A percentile compares a stretch with the other conserved stretches of the same genome.
These are phyloP conservation scores for Artemia sp. DNA, from an alignment of 2,888 invertebrate genomes.

Conservation along the genomic window DNA sequence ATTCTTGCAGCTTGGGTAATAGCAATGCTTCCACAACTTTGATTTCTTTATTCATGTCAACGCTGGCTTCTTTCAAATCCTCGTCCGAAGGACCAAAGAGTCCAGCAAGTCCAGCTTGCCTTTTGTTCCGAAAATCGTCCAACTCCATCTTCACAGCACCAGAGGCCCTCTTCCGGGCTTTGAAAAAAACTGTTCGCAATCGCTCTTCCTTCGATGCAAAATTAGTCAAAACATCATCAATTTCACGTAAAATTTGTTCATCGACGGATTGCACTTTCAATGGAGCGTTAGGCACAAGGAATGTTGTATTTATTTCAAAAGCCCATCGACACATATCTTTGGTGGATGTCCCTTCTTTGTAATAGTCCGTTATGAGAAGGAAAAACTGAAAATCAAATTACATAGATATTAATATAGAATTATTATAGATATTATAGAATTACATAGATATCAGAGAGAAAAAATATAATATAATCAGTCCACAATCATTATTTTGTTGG, in stretches of 20 bases:
- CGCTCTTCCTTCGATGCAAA: slow-evolving; percentile 1
- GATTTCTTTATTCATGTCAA: slow-evolving; percentile 57
- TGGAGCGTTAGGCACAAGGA: slow-evolving; percentile 73
- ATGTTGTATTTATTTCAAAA: slow-evolving; percentile 94
- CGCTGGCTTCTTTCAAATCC: slow-evolving; percentile 56
- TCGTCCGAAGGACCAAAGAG: slow-evolving; percentile 74
- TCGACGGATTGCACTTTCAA: slow-evolving; percentile 59
- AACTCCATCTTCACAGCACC: slow-evolving; percentile 62
- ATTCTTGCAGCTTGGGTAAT: slow-evolving; percentile 50
- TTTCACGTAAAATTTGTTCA: slow-evolving; percentile 71
- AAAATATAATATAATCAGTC: too few species aligned
- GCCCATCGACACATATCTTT: slow-evolving; percentile 96
- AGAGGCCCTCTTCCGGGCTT: slow-evolving; percentile 64
- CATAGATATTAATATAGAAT: too few species aligned
- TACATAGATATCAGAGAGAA: too few species aligned
- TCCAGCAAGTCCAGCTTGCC: slow-evolving; percentile 70
- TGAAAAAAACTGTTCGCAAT: slow-evolving; percentile 46
- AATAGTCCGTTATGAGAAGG: slow-evolving; percentile 78
- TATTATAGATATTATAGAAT: too few species aligned
- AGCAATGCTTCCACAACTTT: slow-evolving; percentile 55
- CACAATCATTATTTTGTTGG: too few species aligned
- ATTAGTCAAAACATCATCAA: slow-evolving; percentile 55
- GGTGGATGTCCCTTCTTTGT: slow-evolving; percentile 54
- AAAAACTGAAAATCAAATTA: slow-evolving; percentile 42
- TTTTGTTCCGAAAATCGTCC: slow-evolving; percentile 68